Evolutionary conservation across 2,888 invertebrate genomes (phyloP), one percentile per base, ranked within the genome.

Genomic region (Lasioglossum vierecki): DNA sequence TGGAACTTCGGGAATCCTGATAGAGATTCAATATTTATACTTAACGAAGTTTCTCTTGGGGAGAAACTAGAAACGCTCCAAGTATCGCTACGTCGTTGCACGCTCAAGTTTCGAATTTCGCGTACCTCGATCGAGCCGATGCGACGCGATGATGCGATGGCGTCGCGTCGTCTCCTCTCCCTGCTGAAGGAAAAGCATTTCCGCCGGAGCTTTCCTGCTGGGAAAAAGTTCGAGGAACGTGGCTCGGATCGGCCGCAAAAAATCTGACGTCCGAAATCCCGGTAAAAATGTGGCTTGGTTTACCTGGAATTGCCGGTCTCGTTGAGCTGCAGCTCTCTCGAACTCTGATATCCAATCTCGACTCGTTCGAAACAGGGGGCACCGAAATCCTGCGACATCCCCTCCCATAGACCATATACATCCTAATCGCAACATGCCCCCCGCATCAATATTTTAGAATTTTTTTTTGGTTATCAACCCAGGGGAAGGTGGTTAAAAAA

Each of bases 11-110:
- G 35, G 57, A 74, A 44, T 74, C 57, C 46, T 60, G 70, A 82
- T 70, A 71, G 74, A 74, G 81, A 60, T 81, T 82, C 75, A n/a
- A 88, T 88, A 82, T 88, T 88, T 88, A 85, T 71, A 79, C 66
- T 57, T 26, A 39, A 35, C 13, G 63, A 76, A 85, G 77, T 87
- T 79, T 53, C 53, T 53, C 26, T 4, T 26, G 63, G 13, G 26
- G 15, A 66, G 78, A 15, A 57, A 66, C 53, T 35, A 22, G 57
- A 80, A 82, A 73, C 68, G 76, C 26, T 66, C 18, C 60, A 39
- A 57, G 73, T 44, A 66, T 73, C 85, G 73, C 76, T 66, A 18
- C 35, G 73, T 79, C 82, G 66, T 46, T 1, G 44, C 60, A 41
- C 70, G 26, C 39, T 44, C 76, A 82, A 86, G 77, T 79, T 77